Evolutionary conservation across 2,888 invertebrate genomes (phyloP), one percentile per base, ranked within the genome.

Genomic region (Epinotia demarniana): DNA sequence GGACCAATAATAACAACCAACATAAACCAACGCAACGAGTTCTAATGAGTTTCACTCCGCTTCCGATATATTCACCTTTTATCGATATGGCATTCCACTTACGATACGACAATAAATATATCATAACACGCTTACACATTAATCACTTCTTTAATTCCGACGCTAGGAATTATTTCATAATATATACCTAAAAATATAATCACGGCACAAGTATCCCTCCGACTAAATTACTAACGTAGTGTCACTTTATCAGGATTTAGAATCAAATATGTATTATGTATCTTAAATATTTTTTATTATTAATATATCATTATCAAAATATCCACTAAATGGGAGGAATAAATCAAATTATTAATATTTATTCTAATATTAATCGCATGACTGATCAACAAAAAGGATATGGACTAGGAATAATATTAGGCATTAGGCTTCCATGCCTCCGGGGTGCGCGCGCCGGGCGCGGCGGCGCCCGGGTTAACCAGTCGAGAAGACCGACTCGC

Each of bases 201-300:
- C 94, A 94, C 94, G 94, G 94, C 94, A 94, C 94, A 94, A 93
- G 94, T 94, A 94, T 94, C 94, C 94, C 94, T 93, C 94, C 94
- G 94, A 94, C 93, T 94, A 94, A 93, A 92, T 92, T 92, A 93
- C 94, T 93, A 92, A 94, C 90, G 90, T 94, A 93, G 93, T 94
- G 93, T 93, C 93, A 93, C 93, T 92, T 94, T 94, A 93, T 93
- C 94, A 93, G 94, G 94, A 94, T 94, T 94, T 94, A 94, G 93
- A 94, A 94, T 94, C 94, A 93, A 94, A 93, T 94, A 94, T 94
- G 94, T 94, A 94, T 94, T 93, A 94, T 94, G 94, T 93, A 93
- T 93, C 94, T 94, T 94, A 94, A 94, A 93, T 94, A 93, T 93
- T 94, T 94, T 93, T 94, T 93, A 92, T 92, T 94, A 94, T 92